phyloP scores from a whole-genome alignment of 2,113 vertebrate species.

The Aphyosemion australe region DNA sequence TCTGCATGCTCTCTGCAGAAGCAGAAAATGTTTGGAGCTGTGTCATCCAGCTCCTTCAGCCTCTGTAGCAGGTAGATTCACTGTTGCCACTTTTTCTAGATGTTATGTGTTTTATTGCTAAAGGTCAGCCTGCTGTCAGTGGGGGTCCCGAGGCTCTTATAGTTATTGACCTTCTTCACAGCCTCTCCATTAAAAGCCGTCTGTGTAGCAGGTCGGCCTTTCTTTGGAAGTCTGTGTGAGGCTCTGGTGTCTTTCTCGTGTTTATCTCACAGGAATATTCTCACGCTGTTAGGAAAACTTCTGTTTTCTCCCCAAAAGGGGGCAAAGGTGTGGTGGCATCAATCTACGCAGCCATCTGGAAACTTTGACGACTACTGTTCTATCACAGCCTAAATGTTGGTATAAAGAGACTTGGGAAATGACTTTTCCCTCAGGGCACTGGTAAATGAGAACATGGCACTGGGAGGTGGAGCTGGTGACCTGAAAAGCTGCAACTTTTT shows the following conservation, averaged over 20 bases:
- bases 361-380: too few species aligned
- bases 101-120: constrained; percentile 1
- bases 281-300: background rate
- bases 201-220: background rate
- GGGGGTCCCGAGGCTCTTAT: background rate
- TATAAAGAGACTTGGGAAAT: too few species aligned
- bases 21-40: background rate
- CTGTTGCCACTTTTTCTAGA: background rate
- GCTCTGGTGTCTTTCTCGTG: background rate
- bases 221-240: background rate
- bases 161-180: constrained; percentile 12
- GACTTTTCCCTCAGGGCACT: too few species aligned
- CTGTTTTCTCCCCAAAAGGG: background rate
- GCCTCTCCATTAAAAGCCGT: background rate
- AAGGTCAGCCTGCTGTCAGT: constrained; percentile 11
- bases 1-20: background rate
- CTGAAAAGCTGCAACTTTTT: background rate
- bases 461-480: background rate
- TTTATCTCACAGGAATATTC: background rate
- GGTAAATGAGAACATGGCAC: too few species aligned
- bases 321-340: background rate
- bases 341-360: background rate
- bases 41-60: background rate
- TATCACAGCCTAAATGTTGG: background rate
- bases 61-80: background rate